Evolutionary conservation across 37 sponge, comb jelly and placozoan genomes (phyloP).

Genomic region (Cliona cf. orientalis): DNA sequence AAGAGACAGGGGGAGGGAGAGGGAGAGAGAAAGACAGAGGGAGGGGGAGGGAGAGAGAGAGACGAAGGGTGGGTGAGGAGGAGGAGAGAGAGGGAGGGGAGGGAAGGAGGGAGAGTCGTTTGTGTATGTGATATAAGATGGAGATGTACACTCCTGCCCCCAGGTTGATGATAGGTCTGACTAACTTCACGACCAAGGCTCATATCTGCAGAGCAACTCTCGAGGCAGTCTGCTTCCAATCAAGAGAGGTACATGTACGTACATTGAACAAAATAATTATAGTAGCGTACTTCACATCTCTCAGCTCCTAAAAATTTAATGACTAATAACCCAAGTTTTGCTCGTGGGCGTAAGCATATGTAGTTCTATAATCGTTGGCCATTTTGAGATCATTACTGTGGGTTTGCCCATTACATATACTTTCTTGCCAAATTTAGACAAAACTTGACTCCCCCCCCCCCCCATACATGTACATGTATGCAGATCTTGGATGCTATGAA

Average conservation of each 20-base stretch:
- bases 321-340: too few species aligned
- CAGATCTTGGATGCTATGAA: slow-evolving; percentile 94
- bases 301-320: too few species aligned
- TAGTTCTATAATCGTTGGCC: too few species aligned
- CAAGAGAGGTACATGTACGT: slow-evolving; percentile 95
- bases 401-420: too few species aligned
- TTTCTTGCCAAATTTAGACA: too few species aligned
- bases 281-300: too few species aligned
- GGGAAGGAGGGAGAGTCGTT: too few species aligned
- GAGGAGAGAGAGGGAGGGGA: too few species aligned
- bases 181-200: slow-evolving; percentile 73
- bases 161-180: slow-evolving; percentile 91
- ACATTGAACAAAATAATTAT: too few species aligned
- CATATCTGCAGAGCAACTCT: slow-evolving; percentile 93
- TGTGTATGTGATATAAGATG: not conserved
- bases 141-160: not conserved
- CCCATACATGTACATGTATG: too few species aligned
- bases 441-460: not conserved
- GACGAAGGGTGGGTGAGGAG: not conserved
- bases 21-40: not conserved
- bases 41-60: not conserved
- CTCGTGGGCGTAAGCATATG: too few species aligned
- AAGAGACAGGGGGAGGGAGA: not conserved
- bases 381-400: too few species aligned
- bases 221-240: slow-evolving; percentile 94